These are phyloP conservation scores for Lineus longissimus DNA, from an alignment of 1,140 invertebrate genomes.

Conservation along the genomic window DNA sequence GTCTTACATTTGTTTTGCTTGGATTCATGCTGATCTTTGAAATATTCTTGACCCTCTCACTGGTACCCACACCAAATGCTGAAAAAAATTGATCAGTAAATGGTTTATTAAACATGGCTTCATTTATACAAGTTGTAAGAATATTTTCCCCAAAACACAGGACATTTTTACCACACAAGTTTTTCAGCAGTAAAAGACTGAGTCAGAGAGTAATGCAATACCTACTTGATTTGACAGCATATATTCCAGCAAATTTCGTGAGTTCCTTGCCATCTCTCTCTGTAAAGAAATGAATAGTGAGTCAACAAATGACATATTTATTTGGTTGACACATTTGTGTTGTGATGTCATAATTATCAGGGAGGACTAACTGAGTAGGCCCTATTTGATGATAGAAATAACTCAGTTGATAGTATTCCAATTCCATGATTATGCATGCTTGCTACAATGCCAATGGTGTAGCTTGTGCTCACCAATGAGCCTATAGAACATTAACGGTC, in stretches of 20 bases:
- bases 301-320: neutral
- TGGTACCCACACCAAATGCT: conserved; percentile 41
- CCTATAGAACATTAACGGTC: no score
- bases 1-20: conserved; percentile 25
- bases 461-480: no score
- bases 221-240: conserved; percentile 47
- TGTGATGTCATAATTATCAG: no score
- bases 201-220: conserved; percentile 7
- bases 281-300: conserved; percentile 22
- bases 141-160: no score
- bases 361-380: no score
- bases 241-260: conserved; percentile 47
- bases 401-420: no score
- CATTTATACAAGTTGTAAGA: no score
- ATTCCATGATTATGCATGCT: no score
- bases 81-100: conserved; percentile 9
- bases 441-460: no score
- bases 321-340: no score
- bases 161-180: neutral
- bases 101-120: no score
- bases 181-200: neutral
- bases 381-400: no score
- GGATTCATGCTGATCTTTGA: conserved; percentile 41
- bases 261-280: conserved; percentile 45
- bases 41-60: conserved; percentile 43